Evolutionary conservation across 2,113 vertebrate species (phyloP), one percentile per base, ranked within the genome.

Genomic region (Benthochromis sp.): DNA sequence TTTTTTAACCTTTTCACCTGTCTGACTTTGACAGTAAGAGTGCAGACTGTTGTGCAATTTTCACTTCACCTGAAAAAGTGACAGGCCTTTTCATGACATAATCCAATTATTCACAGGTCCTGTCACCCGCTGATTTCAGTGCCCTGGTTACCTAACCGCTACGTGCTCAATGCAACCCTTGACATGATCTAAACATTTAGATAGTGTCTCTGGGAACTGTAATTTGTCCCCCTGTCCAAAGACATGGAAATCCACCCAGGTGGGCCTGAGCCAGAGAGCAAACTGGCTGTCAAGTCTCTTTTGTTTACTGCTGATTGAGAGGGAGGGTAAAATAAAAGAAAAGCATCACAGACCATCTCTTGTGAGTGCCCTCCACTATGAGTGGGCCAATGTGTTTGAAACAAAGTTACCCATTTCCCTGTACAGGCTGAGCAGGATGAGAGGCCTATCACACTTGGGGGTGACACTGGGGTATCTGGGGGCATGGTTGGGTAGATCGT

Each of bases 291-390:
- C 88, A 9, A n/a, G 38, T 55, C 83, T 63, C 86, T 91, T 92
- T 94, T 93, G 86, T 94, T 84, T 83, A 69, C 59, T 11, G 45
- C 83, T 92, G 92, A 95, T 92, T 69, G 88, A 93, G 88, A 79
- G 82, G 84, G 84, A 86, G 91, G 34, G 50, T 86, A 14, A 43
- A 61, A 86, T 10, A 81, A 50, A 78, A 81, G 2, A 85, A 90
- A 90, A 83, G 85, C 57, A 76, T 78, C 81, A 83, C 29, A 86
- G 86, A 90, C 86, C 73, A 78, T 92, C 86, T 89, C 82, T 87
- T 66, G 31, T 84, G 86, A 92, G 80, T 66, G 66, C 79, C 81
- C 84, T 92, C 66, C 81, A 86, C 82, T 81, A 85, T 52, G 63
- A 88, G 88, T 85, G 73, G 85, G 81, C 85, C 84, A 86, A 71